Conservation (phyloP, 2,888 invertebrate genomes). For the Andrena dorsata region DNA sequence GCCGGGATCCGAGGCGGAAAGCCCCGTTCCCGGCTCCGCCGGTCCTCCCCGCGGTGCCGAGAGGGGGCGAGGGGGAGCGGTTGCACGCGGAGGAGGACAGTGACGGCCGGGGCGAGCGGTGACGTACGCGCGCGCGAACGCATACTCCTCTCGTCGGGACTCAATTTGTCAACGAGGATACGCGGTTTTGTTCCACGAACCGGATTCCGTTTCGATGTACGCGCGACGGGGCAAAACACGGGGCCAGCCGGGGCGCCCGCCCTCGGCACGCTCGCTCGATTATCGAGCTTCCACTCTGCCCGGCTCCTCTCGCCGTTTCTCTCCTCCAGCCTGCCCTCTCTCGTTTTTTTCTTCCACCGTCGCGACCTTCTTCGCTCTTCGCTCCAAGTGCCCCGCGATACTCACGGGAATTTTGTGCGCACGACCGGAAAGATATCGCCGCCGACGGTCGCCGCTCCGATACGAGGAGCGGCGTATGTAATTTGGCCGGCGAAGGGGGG, state of each 20-base stretch:
- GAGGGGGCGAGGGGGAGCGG: not conserved
- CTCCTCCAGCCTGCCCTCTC: not conserved
- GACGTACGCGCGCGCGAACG: slow-evolving; percentile 71
- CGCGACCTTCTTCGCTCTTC: not conserved
- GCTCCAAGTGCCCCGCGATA: not conserved
- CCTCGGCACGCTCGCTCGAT: slow-evolving; percentile 73
- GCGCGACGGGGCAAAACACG: slow-evolving; percentile 76
- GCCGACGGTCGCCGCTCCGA: not conserved
- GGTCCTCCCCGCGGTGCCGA: too few relatives aligned
- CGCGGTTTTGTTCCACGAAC: slow-evolving; percentile 81
- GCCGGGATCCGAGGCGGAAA: not conserved
- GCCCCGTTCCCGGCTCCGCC: too few relatives aligned
- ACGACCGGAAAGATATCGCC: slow-evolving; percentile 12
- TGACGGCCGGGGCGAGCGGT: slow-evolving; percentile 17
- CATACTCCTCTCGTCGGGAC: slow-evolving; percentile 72
- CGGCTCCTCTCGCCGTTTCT: slow-evolving; percentile 30
- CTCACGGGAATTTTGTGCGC: slow-evolving; percentile 34
- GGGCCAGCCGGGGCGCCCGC: slow-evolving; percentile 65
- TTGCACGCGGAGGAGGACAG: not conserved
- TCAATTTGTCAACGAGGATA: slow-evolving; percentile 82
- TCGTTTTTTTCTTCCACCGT: not conserved
- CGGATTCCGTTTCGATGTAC: slow-evolving; percentile 82
- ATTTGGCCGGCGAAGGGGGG: not conserved
- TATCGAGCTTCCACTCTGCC: slow-evolving; percentile 64
- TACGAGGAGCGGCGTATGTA: not conserved